Evolutionary conservation across 2,113 vertebrate genomes (phyloP).

Genomic region (Hoplias malabaricus): DNA sequence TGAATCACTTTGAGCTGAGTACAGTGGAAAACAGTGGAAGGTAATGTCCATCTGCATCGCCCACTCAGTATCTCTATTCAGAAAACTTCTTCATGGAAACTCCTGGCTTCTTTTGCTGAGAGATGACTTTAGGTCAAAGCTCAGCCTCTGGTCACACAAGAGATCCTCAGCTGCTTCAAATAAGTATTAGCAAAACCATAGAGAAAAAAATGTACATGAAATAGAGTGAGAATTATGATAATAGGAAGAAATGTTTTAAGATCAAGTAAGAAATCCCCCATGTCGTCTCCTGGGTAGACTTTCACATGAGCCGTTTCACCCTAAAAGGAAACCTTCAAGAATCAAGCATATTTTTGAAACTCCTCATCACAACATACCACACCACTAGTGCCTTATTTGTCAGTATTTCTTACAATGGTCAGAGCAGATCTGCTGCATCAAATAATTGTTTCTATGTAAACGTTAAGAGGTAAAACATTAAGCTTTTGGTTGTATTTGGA

Average conservation of each 20-base stretch:
- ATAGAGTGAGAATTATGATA: background rate
- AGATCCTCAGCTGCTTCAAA: constrained; percentile 6
- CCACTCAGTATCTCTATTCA: background rate
- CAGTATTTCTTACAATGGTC: constrained; percentile 4
- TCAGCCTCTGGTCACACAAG: background rate
- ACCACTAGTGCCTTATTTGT: constrained; percentile 17
- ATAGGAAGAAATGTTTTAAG: background rate
- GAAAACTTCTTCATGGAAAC: constrained; percentile 7
- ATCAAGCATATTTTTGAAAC: constrained; percentile 9
- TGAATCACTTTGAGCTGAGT: background rate
- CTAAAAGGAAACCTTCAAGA: constrained; percentile 16
- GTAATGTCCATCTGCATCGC: constrained; percentile 19
- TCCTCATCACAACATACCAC: background rate
- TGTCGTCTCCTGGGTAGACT: background rate
- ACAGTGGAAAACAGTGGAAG: background rate
- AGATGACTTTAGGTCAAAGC: background rate
- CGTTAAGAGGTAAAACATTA: too few relatives aligned
- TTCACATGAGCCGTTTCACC: background rate
- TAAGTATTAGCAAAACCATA: background rate
- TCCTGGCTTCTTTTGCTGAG: background rate
- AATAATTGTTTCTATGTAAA: background rate
- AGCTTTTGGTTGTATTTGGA: too few relatives aligned
- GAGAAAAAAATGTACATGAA: background rate
- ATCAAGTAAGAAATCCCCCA: background rate
- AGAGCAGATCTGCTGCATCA: background rate